A percentile compares a stretch with the other conserved stretches of the same genome.
phyloP scores from a whole-genome alignment of 2,797 vertebrate genomes.

The Momotus momota region DNA sequence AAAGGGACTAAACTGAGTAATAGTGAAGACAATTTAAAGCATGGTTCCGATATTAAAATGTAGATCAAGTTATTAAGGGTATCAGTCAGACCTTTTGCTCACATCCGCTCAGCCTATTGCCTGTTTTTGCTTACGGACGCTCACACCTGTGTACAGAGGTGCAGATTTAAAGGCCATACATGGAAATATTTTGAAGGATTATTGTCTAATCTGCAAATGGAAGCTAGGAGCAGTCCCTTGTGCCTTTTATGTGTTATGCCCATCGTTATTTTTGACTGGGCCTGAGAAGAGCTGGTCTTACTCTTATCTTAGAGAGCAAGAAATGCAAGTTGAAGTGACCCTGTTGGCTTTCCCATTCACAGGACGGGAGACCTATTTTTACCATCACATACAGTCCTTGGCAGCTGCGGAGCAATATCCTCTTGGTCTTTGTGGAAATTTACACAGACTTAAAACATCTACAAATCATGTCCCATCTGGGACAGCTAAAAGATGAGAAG shows the following conservation, averaged over 20 bases:
- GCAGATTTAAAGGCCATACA: background rate
- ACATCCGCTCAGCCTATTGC: background rate
- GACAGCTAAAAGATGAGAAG: background rate
- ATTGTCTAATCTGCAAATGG: background rate
- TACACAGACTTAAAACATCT: background rate
- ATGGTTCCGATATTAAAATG: background rate
- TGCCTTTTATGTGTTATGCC: background rate
- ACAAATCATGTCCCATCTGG: background rate
- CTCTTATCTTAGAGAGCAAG: background rate
- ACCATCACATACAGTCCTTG: background rate
- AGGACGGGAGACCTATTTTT: background rate
- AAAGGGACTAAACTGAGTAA: background rate
- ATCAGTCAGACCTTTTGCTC: background rate
- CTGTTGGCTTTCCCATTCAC: accelerated
- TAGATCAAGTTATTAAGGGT: background rate
- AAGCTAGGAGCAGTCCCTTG: background rate
- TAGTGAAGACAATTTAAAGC: background rate
- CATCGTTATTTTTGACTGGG: background rate
- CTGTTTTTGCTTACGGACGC: background rate
- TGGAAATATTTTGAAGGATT: background rate
- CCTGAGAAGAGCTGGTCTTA: background rate
- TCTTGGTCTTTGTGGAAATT: background rate
- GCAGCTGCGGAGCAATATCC: background rate
- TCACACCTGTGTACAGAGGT: background rate
- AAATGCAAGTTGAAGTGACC: background rate